These are phyloP conservation scores for Lasioglossum villosulum DNA, from an alignment of 2,888 invertebrate genomes.

Conservation along the genomic window DNA sequence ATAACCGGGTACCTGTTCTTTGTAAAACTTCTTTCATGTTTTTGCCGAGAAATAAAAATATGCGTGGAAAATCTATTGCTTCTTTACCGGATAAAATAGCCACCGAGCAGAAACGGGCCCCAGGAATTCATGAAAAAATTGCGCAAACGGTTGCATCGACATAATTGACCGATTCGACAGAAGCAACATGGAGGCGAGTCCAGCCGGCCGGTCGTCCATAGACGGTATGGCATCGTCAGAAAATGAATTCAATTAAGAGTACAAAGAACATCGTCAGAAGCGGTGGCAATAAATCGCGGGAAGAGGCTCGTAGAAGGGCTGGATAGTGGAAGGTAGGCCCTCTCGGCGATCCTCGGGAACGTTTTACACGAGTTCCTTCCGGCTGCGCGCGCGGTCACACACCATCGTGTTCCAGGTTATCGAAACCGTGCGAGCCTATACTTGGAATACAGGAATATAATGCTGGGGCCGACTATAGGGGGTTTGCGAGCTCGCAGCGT, in stretches of 20 bases:
- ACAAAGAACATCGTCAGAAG: conserved; percentile 26
- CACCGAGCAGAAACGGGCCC: not conserved
- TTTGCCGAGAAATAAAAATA: no score
- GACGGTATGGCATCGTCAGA: conserved; percentile 9
- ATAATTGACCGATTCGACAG: not conserved
- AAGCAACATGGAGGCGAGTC: not conserved
- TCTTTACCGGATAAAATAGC: not conserved
- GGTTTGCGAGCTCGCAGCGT: conserved; percentile 81
- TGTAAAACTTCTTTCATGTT: no score
- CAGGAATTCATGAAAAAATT: not conserved
- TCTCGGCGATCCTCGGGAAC: conserved; percentile 19
- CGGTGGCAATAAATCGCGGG: conserved; percentile 17
- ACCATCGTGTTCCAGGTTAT: conserved; percentile 36
- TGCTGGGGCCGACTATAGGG: conserved; percentile 72
- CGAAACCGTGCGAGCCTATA: conserved; percentile 53
- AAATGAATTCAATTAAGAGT: conserved; percentile 35
- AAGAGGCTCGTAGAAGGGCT: conserved; percentile 8
- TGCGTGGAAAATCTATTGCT: not conserved
- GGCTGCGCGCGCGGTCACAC: conserved; percentile 37
- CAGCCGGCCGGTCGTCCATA: not conserved
- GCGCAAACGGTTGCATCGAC: not conserved
- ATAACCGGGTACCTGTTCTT: no score
- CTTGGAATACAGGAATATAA: conserved; percentile 69
- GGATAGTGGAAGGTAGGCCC: conserved; percentile 11
- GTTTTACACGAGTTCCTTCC: conserved; percentile 47